Percentiles rank a stretch among this genome's conserved stretches.
Evolutionary conservation across 2,888 invertebrate genomes (phyloP).

Genomic region (Steinernema carpocapsae): DNA sequence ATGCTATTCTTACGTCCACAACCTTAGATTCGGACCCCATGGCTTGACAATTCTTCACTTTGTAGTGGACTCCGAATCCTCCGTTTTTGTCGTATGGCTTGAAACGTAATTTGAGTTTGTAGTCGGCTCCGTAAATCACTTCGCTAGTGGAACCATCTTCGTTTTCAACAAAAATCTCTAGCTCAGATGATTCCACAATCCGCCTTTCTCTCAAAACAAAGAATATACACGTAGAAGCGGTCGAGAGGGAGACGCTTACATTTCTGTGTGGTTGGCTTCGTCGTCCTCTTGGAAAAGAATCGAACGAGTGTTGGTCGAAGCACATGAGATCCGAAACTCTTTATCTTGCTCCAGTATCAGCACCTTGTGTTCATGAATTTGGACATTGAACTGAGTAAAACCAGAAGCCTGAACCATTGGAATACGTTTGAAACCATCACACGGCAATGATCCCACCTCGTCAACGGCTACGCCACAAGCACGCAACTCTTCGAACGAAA

Average conservation of each 20-base stretch:
- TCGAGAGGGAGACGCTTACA: not conserved
- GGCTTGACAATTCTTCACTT: constrained; percentile 17
- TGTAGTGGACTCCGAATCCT: constrained; percentile 15
- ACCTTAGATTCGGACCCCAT: not conserved
- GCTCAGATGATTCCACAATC: too few relatives aligned
- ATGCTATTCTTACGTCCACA: not conserved
- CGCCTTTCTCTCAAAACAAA: too few relatives aligned
- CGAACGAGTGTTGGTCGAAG: not conserved
- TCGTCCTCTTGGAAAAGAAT: not conserved
- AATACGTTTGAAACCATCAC: too few relatives aligned
- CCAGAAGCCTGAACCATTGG: too few relatives aligned
- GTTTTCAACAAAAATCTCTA: not conserved
- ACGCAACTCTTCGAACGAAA: not conserved
- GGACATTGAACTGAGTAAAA: not conserved
- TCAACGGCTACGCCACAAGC: not conserved
- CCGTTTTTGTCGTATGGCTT: not conserved
- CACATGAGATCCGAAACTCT: constrained; percentile 1
- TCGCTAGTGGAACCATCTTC: not conserved
- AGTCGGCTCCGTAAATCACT: not conserved
- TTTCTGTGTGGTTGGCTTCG: not conserved
- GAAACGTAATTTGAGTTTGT: not conserved
- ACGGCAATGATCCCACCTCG: not conserved
- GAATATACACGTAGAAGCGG: too few relatives aligned
- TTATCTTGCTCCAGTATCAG: constrained; percentile 12
- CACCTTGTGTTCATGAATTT: constrained; percentile 7